Conservation (phyloP, 2,797 vertebrate genomes). For the Botia almorhae region DNA sequence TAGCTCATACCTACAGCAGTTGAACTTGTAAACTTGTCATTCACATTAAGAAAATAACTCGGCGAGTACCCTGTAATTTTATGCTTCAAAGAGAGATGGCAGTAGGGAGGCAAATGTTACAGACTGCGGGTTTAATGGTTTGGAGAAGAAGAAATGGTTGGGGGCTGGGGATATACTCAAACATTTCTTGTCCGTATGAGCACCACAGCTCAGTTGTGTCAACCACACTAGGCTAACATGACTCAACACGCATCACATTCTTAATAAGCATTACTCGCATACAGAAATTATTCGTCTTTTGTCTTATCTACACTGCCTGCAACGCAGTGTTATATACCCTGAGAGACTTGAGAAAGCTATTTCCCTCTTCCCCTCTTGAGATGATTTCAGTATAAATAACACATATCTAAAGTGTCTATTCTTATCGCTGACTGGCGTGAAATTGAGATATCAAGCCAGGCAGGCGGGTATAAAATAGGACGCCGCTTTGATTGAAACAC, state of each 20-base stretch:
- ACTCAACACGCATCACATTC: too few species aligned
- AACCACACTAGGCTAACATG: not conserved
- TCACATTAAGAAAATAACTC: too few species aligned
- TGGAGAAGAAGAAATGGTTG: not conserved
- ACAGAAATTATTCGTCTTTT: conserved; percentile 16
- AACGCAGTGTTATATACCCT: conserved; percentile 17
- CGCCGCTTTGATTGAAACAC: conserved; percentile 31
- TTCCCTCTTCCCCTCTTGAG: conserved; percentile 35
- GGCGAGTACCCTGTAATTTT: too few species aligned
- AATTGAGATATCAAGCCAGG: conserved; percentile 55
- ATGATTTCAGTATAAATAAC: conserved; percentile 50
- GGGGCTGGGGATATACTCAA: not conserved
- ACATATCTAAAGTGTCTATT: conserved; percentile 47
- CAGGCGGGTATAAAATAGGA: conserved; percentile 48
- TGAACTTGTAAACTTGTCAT: too few species aligned
- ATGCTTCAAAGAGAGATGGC: too few species aligned
- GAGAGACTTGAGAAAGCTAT: conserved; percentile 17
- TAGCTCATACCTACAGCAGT: too few species aligned
- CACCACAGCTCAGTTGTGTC: not conserved
- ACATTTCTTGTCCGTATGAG: not conserved
- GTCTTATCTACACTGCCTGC: not conserved
- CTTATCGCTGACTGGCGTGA: conserved; percentile 50
- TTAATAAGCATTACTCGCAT: not conserved
- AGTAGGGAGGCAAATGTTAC: too few species aligned
- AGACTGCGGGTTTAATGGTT: not conserved